Evolutionary conservation across 2,113 vertebrate genomes (phyloP), one percentile per base, ranked within the genome.

Genomic region (Calypte anna): DNA sequence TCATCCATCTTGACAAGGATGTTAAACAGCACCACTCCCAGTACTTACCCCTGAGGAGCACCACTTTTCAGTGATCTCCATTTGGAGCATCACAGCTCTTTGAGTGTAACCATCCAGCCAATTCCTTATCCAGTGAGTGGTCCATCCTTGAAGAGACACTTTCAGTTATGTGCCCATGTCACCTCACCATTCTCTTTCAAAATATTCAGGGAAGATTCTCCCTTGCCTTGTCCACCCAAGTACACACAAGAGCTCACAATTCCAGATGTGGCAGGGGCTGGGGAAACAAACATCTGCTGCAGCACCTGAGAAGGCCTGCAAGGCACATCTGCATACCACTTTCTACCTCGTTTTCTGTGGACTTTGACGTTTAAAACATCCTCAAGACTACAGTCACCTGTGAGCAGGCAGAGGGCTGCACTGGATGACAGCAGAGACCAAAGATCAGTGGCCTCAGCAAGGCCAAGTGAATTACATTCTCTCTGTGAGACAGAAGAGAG

Each of bases 211-310:
- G 21, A 84, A 74, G 28, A 51, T 2, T 0, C 8, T 43, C 31
- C 9, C 9, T 64, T 48, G n/a, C 44, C 17, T 54, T 46, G 9
- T 62, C 19, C 19, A 23, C 7, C 51, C 33, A 40, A 40, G 40
- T 40, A 40, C 40, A 40, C 11, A 50, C 10, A 23, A 75, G 15
- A 62, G 33, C 14, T n/a, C 46, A 8, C 28, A 12, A 24, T 57
- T 78, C 10, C 19, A 59, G 36, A 10, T 2, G 1, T 43, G 15
- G 12, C 15, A 75, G 43, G 8, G 3, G 0, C 4, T 54, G 10
- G 6, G 28, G 22, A 51, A 86, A 69, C 11, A 64, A 73, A 33
- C 6, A 28, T 8, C 3, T 18, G 4, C 18, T 93, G 72, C 48
- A 40, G 31, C 8, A 59, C 10, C 14, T 48, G 15, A 67, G 14